Percentiles rank a stretch among this genome's conserved stretches.
These are phyloP conservation scores for Acleris cristana DNA, from an alignment of 2,888 invertebrate genomes.

Conservation along the genomic window DNA sequence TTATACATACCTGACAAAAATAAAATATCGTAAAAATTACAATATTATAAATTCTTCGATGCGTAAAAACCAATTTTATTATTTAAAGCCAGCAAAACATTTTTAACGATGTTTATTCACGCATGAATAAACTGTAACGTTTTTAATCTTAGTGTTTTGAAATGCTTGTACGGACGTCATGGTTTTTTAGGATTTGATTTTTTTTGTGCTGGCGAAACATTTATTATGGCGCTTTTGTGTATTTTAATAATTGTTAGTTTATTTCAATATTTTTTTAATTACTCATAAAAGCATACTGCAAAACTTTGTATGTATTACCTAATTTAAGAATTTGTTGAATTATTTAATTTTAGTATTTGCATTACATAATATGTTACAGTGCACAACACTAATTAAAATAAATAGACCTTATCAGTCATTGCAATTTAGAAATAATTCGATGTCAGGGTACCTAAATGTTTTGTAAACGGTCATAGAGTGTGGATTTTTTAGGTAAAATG, in stretches of 20 bases:
- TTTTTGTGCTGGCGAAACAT: background rate
- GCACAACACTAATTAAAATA: too few species aligned
- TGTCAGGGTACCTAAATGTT: too few species aligned
- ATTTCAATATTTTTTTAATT: too few species aligned
- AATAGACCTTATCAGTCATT: too few species aligned
- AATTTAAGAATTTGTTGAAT: too few species aligned
- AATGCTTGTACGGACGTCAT: background rate
- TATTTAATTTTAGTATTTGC: too few species aligned
- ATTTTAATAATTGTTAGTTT: background rate
- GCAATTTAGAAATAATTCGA: too few species aligned
- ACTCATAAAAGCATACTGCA: too few species aligned
- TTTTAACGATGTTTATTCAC: background rate
- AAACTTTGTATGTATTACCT: too few species aligned
- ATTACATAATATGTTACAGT: too few species aligned
- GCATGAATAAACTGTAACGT: background rate
- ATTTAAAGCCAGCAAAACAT: background rate
- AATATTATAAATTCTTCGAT: background rate
- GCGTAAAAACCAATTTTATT: background rate
- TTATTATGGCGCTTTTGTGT: background rate
- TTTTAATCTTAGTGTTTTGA: slow-evolving; percentile 16
- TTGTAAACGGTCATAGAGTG: too few species aligned
- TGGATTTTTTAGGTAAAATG: too few species aligned
- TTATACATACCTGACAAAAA: background rate
- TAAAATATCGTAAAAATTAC: background rate
- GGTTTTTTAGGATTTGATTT: background rate